Conservation (phyloP, 2,888 invertebrate species). For the Arctia plantaginis region DNA sequence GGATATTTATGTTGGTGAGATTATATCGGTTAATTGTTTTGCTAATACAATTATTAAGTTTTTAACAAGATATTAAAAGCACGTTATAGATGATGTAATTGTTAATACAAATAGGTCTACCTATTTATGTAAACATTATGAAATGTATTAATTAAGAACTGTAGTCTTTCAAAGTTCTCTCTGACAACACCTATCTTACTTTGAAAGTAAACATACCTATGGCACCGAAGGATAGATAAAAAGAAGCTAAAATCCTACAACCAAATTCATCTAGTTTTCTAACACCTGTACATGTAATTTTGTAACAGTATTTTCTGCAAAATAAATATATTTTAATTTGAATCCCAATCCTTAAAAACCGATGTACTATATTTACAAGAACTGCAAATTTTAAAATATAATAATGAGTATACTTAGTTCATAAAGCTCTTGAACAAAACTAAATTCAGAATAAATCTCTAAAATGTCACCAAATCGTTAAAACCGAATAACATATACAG, state of each 20-base stretch:
- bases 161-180: too few species aligned
- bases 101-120: neutral
- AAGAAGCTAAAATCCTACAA: too few species aligned
- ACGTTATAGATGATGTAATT: neutral
- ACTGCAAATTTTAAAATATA: neutral
- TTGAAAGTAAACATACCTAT: neutral
- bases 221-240: neutral
- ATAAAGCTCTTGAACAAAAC: neutral
- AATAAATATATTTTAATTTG: too few species aligned
- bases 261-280: too few species aligned
- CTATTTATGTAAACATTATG: neutral
- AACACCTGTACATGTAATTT: too few species aligned
- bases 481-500: neutral
- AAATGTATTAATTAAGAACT: too few species aligned
- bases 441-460: too few species aligned
- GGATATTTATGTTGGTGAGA: constrained; percentile 21
- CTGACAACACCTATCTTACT: neutral
- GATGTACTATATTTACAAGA: neutral
- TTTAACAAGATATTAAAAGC: neutral
- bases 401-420: neutral
- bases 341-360: neutral
- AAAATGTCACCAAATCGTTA: neutral
- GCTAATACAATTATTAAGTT: neutral
- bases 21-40: constrained; percentile 17
- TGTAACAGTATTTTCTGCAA: too few species aligned